Conservation (phyloP, 2,113 vertebrate species). For the Rhabdornis inornatus region DNA sequence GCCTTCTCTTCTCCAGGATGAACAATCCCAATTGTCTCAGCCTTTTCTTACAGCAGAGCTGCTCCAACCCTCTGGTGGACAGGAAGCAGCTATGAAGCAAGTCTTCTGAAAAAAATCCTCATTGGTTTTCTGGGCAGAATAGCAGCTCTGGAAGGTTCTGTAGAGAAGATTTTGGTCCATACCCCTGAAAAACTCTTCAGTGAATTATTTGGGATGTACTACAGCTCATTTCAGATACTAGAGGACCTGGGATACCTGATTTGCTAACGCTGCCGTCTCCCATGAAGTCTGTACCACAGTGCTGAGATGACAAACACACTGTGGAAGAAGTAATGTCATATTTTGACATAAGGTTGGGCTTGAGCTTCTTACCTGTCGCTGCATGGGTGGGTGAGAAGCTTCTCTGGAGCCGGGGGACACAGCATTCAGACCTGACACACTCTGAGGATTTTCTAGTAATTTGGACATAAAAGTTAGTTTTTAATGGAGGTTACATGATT, state of each 20-base stretch:
- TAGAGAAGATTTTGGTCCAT: neutral
- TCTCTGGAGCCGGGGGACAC: neutral
- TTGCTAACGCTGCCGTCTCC: neutral
- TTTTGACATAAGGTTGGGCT: neutral
- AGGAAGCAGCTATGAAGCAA: neutral
- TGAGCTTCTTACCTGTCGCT: neutral
- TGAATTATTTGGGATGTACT: neutral
- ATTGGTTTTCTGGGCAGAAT: neutral
- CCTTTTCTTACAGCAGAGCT: neutral
- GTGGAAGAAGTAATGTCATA: neutral
- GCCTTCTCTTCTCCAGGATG: neutral
- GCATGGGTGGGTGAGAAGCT: fast-evolving
- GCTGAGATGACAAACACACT: neutral
- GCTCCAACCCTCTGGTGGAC: neutral
- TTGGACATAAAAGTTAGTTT: neutral
- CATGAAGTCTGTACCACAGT: too few relatives aligned
- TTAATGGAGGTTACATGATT: neutral
- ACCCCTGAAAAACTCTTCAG: neutral
- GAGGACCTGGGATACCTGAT: neutral
- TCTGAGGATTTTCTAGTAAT: neutral
- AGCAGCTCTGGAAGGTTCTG: neutral
- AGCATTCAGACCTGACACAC: neutral
- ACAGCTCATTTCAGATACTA: neutral
- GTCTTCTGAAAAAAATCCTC: neutral
- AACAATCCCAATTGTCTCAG: neutral